phyloP scores from a whole-genome alignment of 2,797 vertebrate species.

The Numenius phaeopus region DNA sequence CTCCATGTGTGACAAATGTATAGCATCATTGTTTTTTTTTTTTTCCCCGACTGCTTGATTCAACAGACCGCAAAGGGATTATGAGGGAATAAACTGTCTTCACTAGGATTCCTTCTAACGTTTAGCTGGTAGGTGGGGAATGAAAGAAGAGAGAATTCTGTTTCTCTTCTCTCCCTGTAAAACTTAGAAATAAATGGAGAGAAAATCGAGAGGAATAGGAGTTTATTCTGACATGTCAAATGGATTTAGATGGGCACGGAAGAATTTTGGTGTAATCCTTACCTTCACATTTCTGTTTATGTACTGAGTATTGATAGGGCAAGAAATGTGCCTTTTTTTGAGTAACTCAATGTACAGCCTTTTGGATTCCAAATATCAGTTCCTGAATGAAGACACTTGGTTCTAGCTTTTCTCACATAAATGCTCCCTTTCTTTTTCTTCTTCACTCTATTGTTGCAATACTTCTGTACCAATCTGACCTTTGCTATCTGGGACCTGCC shows the following conservation, averaged over 20 bases:
- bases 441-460: background rate
- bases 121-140: background rate
- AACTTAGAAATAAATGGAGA: background rate
- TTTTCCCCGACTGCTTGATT: background rate
- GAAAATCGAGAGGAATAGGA: background rate
- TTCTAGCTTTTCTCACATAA: background rate
- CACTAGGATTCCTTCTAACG: background rate
- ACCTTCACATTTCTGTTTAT: background rate
- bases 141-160: background rate
- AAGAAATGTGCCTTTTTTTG: background rate
- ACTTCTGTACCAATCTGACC: background rate
- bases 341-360: background rate
- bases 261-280: background rate
- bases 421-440: background rate
- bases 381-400: background rate
- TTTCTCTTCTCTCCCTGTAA: background rate
- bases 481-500: background rate
- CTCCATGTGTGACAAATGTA: background rate
- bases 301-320: background rate
- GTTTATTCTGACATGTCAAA: background rate
- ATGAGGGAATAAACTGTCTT: background rate
- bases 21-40: background rate
- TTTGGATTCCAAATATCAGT: background rate
- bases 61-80: background rate
- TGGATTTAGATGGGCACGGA: background rate